Evolutionary conservation across 2,113 vertebrate species (phyloP).

Genomic region (Caranx ignobilis): DNA sequence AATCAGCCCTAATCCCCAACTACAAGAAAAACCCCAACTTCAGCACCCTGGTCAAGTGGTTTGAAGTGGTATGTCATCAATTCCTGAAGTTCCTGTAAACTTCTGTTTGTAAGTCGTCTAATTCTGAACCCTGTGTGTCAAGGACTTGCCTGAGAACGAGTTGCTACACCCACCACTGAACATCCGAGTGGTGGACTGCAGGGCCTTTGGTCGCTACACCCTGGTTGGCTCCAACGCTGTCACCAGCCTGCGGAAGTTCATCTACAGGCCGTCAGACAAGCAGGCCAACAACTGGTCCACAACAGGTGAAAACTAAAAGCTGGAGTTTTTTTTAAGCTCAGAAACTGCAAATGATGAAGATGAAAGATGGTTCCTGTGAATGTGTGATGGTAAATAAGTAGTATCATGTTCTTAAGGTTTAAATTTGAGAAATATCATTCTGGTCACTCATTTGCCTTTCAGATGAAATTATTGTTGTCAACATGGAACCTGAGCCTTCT

Average conservation of each 20-base stretch:
- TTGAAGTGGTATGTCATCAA: conserved; percentile 91
- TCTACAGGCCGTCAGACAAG: conserved; percentile 89
- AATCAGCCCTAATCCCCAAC: conserved; percentile 94
- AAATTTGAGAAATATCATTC: not conserved
- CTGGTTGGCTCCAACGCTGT: conserved; percentile 94
- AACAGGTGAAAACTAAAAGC: conserved; percentile 79
- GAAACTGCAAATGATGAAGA: not conserved
- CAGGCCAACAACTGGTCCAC: conserved; percentile 85
- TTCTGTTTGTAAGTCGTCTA: not conserved
- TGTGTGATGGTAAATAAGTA: not conserved
- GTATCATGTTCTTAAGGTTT: not conserved
- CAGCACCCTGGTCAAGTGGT: conserved; percentile 97
- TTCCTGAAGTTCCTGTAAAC: not conserved
- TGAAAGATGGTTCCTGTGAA: not conserved
- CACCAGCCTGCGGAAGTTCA: conserved; percentile 92
- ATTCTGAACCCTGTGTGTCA: conserved; percentile 61
- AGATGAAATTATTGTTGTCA: conserved; percentile 86
- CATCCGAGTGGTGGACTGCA: conserved; percentile 96
- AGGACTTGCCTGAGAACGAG: conserved; percentile 98
- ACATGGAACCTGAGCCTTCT: conserved; percentile 88
- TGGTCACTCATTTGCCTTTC: conserved; percentile 22
- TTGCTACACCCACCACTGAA: conserved; percentile 95
- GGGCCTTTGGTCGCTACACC: conserved; percentile 96
- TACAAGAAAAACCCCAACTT: conserved; percentile 99
- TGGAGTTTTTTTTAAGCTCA: not conserved